Evolutionary conservation across 2,888 invertebrate species (phyloP).

Genomic region (Carcina quercana): DNA sequence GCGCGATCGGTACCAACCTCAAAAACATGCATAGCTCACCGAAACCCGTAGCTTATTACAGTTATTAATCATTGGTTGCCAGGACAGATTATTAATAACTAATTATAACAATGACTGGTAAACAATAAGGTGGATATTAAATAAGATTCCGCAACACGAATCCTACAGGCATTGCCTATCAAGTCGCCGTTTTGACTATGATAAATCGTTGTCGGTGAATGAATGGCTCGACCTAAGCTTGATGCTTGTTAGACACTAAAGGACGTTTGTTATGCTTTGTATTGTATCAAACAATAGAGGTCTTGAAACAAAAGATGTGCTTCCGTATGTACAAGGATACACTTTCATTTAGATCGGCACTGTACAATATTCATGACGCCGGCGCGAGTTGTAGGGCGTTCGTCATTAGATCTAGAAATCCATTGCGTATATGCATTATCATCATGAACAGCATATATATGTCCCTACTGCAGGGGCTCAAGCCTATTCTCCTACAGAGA

Average conservation of each 20-base stretch:
- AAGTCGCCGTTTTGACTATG: constrained; percentile 54
- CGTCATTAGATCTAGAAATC: too few relatives aligned
- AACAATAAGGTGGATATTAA: constrained; percentile 60
- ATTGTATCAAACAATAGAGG: constrained; percentile 15
- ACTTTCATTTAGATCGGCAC: constrained; percentile 13
- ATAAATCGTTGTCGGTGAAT: constrained; percentile 48
- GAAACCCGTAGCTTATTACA: too few relatives aligned
- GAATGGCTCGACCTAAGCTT: constrained; percentile 31
- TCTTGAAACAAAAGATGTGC: constrained; percentile 13
- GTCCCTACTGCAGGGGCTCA: too few relatives aligned
- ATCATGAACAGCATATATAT: too few relatives aligned
- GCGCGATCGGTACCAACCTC: too few relatives aligned
- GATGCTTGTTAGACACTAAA: constrained; percentile 27
- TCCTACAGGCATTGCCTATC: constrained; percentile 53
- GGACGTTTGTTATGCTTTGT: constrained; percentile 14
- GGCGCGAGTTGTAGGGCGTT: too few relatives aligned
- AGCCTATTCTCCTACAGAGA: too few relatives aligned
- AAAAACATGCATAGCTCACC: too few relatives aligned
- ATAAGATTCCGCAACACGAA: constrained; percentile 62
- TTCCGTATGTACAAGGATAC: constrained; percentile 10
- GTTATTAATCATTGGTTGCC: constrained; percentile 50
- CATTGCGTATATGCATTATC: too few relatives aligned
- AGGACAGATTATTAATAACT: constrained; percentile 59
- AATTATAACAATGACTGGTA: constrained; percentile 56
- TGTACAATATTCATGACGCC: too few relatives aligned